Conservation (phyloP, 1,140 invertebrate genomes). For the Zelostemma sp. region DNA sequence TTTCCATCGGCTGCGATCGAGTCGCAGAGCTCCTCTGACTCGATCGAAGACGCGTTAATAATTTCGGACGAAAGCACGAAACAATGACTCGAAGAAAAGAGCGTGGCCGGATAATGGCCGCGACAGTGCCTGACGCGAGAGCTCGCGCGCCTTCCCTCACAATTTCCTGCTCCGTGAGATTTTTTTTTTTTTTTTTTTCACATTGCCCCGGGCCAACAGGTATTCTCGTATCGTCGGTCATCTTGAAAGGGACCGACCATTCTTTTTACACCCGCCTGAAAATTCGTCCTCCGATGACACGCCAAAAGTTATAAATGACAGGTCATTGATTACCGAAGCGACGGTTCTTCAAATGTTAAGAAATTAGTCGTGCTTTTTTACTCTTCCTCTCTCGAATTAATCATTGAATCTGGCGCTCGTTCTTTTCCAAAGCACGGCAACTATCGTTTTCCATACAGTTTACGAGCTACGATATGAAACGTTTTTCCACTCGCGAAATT, state of each 20-base stretch:
- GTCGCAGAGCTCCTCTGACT: no score
- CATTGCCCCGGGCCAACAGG: constrained; percentile 23
- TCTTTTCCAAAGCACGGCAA: no score
- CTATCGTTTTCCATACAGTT: no score
- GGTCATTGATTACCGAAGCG: constrained; percentile 27
- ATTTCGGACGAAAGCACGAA: neutral
- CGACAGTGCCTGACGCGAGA: constrained; percentile 47
- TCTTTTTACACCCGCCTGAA: constrained; percentile 20
- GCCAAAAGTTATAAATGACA: constrained; percentile 19
- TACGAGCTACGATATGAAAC: neutral
- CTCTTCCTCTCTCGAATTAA: constrained; percentile 12
- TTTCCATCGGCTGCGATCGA: no score
- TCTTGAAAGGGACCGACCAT: constrained; percentile 20
- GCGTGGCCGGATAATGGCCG: constrained; percentile 63
- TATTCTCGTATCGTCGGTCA: constrained; percentile 2
- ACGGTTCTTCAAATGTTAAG: constrained; percentile 5
- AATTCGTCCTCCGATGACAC: constrained; percentile 13
- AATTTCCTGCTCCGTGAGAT: constrained; percentile 42
- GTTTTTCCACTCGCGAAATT: neutral
- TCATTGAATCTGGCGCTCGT: neutral
- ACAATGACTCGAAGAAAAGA: constrained; percentile 9
- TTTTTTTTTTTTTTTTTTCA: constrained; percentile 28
- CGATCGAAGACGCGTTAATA: neutral
- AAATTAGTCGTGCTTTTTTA: constrained; percentile 4
- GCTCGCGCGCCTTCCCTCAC: constrained; percentile 26